These are phyloP conservation scores for Notothenia rossii DNA, from an alignment of 2,113 vertebrate species.

Conservation along the genomic window DNA sequence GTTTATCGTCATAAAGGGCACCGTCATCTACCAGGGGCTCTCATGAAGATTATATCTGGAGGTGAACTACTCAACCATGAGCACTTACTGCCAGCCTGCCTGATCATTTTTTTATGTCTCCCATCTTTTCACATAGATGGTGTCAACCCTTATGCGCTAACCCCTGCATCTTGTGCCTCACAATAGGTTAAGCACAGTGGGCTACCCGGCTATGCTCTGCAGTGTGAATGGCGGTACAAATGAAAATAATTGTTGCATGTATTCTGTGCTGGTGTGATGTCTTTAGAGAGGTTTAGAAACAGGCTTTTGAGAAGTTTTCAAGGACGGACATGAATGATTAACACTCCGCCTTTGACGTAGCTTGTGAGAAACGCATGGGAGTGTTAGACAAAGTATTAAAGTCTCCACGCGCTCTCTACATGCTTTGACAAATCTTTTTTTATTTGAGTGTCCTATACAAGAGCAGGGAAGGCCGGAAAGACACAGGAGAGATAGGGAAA, in stretches of 20 bases:
- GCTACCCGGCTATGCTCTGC: background rate
- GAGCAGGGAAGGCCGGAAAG: background rate
- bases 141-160: conserved; percentile 7
- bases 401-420: background rate
- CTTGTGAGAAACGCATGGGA: background rate
- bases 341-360: conserved; percentile 14
- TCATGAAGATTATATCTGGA: conserved; percentile 50
- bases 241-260: background rate
- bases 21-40: conserved; percentile 24
- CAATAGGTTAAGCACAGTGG: background rate
- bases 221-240: background rate
- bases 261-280: background rate
- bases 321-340: conserved; percentile 16
- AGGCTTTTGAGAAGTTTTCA: conserved; percentile 18
- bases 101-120: conserved; percentile 23
- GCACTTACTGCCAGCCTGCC: conserved; percentile 11
- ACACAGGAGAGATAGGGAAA: background rate
- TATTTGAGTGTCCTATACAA: conserved; percentile 1
- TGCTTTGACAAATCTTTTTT: conserved; percentile 5
- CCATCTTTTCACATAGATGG: conserved; percentile 34
- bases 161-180: conserved; percentile 1
- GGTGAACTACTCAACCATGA: conserved; percentile 49
- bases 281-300: background rate
- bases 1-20: conserved; percentile 69
- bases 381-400: background rate